A percentile compares a stretch with the other conserved stretches of the same genome.
phyloP scores from a whole-genome alignment of 2,113 vertebrate species.

The Balaeniceps rex region DNA sequence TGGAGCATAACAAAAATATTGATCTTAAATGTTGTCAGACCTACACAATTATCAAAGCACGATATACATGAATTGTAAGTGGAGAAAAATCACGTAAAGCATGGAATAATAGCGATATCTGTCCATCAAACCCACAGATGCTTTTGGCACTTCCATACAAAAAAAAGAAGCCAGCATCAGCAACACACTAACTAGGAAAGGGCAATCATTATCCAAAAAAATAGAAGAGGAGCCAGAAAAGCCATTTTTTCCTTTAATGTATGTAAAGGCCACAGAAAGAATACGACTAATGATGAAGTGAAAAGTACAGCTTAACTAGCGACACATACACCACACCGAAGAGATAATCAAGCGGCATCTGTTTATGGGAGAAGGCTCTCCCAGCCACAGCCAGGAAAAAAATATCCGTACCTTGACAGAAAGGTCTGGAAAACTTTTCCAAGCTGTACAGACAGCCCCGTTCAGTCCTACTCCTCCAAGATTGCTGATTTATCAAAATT shows the following conservation, averaged over 20 bases:
- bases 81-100: background rate
- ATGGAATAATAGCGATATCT: background rate
- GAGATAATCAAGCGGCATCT: background rate
- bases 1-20: background rate
- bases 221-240: background rate
- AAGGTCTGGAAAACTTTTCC: background rate
- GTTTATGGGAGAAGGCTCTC: background rate
- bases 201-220: background rate
- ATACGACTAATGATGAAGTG: background rate
- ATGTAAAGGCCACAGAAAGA: background rate
- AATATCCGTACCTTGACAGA: background rate
- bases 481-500: rapidly evolving
- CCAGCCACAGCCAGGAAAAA: background rate
- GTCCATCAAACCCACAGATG: background rate
- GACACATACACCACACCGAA: background rate
- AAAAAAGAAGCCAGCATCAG: background rate
- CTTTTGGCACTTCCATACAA: background rate
- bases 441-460: background rate
- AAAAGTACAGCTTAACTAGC: background rate
- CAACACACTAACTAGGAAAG: background rate
- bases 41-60: background rate
- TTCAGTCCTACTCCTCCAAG: background rate
- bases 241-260: background rate
- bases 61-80: background rate
- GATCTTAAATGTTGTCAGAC: background rate